These are phyloP conservation scores for Mastigias papua DNA, from an alignment of 30 jellyfish, hydroid and myxozoan genomes.

Conservation along the genomic window DNA sequence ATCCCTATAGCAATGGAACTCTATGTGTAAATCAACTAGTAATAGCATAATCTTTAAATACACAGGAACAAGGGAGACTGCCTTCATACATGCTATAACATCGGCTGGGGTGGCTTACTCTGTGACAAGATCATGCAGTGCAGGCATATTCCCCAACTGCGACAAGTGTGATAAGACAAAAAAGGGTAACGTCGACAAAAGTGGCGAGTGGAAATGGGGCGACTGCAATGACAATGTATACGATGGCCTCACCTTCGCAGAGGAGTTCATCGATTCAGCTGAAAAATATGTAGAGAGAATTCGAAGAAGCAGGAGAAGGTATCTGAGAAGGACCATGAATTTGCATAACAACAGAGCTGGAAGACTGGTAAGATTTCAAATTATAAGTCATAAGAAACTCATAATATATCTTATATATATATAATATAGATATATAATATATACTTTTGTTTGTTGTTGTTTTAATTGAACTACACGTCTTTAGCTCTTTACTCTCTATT, in stretches of 20 bases:
- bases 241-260: slow-evolving; percentile 84
- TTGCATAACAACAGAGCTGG: slow-evolving; percentile 96
- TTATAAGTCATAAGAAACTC: too few species aligned
- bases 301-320: slow-evolving; percentile 57
- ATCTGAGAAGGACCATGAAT: slow-evolving; percentile 75
- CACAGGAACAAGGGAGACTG: slow-evolving; percentile 89
- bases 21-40: too few species aligned
- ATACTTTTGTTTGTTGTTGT: too few species aligned
- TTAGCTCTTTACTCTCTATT: too few species aligned
- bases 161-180: slow-evolving; percentile 73
- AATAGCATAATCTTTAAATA: neutral
- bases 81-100: slow-evolving; percentile 89
- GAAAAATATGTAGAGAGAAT: slow-evolving; percentile 56
- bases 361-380: slow-evolving; percentile 80
- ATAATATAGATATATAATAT: too few species aligned
- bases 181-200: slow-evolving; percentile 75
- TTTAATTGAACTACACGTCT: too few species aligned
- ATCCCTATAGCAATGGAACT: too few species aligned
- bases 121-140: slow-evolving; percentile 91
- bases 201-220: slow-evolving; percentile 97
- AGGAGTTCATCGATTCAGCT: slow-evolving; percentile 70
- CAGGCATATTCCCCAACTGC: slow-evolving; percentile 85
- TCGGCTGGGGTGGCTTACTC: slow-evolving; percentile 95
- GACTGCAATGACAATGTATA: slow-evolving; percentile 84
- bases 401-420: too few species aligned